Evolutionary conservation across 2,888 invertebrate genomes (phyloP).

Genomic region (Allygus modestus): DNA sequence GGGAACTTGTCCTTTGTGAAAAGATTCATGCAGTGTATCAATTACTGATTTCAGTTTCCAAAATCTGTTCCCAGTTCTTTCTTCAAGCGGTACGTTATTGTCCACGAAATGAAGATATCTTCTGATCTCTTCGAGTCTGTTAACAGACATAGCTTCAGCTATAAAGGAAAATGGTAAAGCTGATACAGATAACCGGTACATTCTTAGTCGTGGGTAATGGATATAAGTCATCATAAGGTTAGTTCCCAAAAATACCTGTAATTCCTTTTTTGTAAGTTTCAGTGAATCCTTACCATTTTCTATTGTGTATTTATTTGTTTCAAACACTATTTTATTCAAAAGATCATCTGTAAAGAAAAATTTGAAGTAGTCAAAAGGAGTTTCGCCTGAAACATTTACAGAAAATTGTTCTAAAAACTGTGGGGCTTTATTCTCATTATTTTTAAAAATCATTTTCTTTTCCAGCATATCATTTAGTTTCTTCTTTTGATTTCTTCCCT

Average conservation of each 20-base stretch:
- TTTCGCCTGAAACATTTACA: conserved; percentile 28
- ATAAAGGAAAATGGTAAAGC: conserved; percentile 46
- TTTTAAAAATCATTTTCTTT: conserved; percentile 33
- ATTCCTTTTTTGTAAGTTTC: conserved; percentile 56
- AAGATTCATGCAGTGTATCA: conserved; percentile 48
- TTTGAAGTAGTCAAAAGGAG: conserved; percentile 62
- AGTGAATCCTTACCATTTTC: conserved; percentile 63
- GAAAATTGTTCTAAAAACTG: neutral
- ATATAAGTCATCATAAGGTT: conserved; percentile 68
- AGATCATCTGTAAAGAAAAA: conserved; percentile 64
- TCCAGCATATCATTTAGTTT: neutral
- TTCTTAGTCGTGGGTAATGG: conserved; percentile 63
- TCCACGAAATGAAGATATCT: conserved; percentile 48
- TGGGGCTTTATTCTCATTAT: neutral
- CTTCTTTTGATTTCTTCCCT: neutral
- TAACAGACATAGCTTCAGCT: conserved; percentile 54
- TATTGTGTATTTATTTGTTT: conserved; percentile 65
- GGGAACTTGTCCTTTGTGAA: conserved; percentile 36
- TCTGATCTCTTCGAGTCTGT: conserved; percentile 56
- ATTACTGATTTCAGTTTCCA: conserved; percentile 56
- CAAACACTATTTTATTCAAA: conserved; percentile 63
- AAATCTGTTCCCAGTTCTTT: conserved; percentile 65
- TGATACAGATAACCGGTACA: conserved; percentile 59
- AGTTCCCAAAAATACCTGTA: conserved; percentile 65
- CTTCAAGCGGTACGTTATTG: conserved; percentile 35